Evolutionary conservation across 2,113 vertebrate genomes (phyloP), one percentile per base, ranked within the genome.

Genomic region (Xyrauchen texanus): DNA sequence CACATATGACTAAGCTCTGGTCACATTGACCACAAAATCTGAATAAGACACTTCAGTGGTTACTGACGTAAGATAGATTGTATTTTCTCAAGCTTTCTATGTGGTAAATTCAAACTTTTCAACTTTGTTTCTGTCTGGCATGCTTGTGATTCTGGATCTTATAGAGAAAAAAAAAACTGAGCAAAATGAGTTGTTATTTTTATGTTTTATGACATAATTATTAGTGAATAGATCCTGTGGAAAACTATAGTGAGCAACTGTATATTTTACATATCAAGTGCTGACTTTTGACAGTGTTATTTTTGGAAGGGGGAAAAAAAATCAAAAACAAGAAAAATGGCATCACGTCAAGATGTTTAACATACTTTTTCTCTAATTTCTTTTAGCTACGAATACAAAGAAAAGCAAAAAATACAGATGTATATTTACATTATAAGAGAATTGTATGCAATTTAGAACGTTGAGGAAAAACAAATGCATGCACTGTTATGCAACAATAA

Each of bases 381-480:
- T 80, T 81, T 81, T 72, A 84, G 77, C 70, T 74, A 79, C 88
- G 21, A 34, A 34, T 1, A 85, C 85, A 88, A 68, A 71, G 72
- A 90, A 90, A 88, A 77, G 86, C 84, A 87, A 91, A 87, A 86
- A 88, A 68, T 81, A 90, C 88, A 76, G 85, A 82, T 86, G 87
- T 87, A 88, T 92, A 92, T 92, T 94, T 92, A 91, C 91, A 88
- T 89, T 84, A 71, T 67, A 91, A 92, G 88, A 90, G 91, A 92
- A 92, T 86, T 95, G 94, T 96, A 94, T 95, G 94, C 94, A 94
- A 94, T 91, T 93, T 94, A 94, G 92, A 91, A 93, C 90, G 90
- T 88, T 85, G 89, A 73, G 84, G 91, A 88, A 92, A 93, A 82
- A 79, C 88, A 92, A 92, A 96, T 34, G 21, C 21, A 34, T 96